Percentiles rank a stretch among this genome's conserved stretches.
Evolutionary conservation across 2,888 invertebrate genomes (phyloP).

Genomic region (Drosophila fungiperda): DNA sequence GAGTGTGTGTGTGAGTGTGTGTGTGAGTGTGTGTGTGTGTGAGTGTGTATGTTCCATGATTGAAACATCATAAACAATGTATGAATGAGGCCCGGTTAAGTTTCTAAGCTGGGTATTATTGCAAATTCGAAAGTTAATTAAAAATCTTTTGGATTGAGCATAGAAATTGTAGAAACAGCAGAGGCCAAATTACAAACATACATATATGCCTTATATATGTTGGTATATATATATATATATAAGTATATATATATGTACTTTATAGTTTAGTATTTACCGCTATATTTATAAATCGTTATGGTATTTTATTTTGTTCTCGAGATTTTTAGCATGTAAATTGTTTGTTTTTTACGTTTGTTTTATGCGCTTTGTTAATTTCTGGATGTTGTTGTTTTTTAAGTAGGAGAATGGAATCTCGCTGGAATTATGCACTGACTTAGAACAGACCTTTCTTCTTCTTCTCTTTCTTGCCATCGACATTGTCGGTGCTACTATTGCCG

Average conservation of each 20-base stretch:
- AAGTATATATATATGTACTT: conserved; percentile 9
- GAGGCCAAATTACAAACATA: conserved; percentile 7
- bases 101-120: conserved; percentile 9
- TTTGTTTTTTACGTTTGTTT: conserved; percentile 4
- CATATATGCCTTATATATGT: conserved; percentile 2
- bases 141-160: conserved; percentile 23
- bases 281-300: conserved; percentile 52
- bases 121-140: conserved; percentile 17
- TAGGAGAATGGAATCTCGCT: conserved; percentile 36
- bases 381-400: conserved; percentile 17
- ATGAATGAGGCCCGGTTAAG: conserved; percentile 15
- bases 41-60: conserved; percentile 4
- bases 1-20: conserved; percentile 15
- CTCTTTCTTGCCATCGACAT: conserved; percentile 82
- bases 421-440: conserved; percentile 69
- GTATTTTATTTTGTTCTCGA: conserved; percentile 69
- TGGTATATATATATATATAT: conserved; percentile 9
- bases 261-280: conserved; percentile 52
- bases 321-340: conserved; percentile 51
- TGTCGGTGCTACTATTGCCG: conserved; percentile 90
- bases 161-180: conserved; percentile 9
- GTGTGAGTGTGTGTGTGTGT: neutral
- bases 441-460: conserved; percentile 84
- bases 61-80: conserved; percentile 26
- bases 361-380: conserved; percentile 14